Percentiles rank a stretch among this genome's conserved stretches.
Evolutionary conservation across 2,113 vertebrate genomes (phyloP).

Genomic region (Menura novaehollandiae): DNA sequence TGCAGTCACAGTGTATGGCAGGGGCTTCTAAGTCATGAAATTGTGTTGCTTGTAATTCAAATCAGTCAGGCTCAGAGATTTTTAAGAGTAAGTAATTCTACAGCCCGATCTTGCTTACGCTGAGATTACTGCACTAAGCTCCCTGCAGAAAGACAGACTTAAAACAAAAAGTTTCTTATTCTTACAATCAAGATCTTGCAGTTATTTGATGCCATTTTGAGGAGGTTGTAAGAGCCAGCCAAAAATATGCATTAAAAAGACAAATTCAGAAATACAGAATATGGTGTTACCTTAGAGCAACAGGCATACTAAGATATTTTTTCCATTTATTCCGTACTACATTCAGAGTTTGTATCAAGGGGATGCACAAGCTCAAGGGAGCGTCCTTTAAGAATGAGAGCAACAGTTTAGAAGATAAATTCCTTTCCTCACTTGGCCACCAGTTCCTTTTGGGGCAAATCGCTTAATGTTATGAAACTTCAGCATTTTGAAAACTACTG

Average conservation of each 20-base stretch:
- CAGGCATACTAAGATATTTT: accelerated
- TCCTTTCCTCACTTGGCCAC: background rate
- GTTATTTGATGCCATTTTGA: background rate
- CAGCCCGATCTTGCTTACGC: background rate
- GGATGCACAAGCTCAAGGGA: background rate
- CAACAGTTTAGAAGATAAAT: background rate
- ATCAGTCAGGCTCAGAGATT: background rate
- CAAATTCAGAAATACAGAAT: background rate
- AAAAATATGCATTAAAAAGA: background rate
- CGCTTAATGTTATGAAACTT: accelerated
- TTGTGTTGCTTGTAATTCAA: background rate
- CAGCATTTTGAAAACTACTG: background rate
- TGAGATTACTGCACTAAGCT: background rate
- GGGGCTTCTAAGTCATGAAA: background rate
- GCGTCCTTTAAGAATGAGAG: background rate
- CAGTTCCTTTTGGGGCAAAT: background rate
- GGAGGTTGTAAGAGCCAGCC: background rate
- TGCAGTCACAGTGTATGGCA: background rate
- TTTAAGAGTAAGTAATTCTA: background rate
- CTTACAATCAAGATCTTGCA: background rate
- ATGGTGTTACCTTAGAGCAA: background rate
- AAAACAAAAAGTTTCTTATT: background rate
- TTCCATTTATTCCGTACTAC: background rate
- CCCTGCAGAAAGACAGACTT: background rate
- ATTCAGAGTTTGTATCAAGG: background rate